A percentile compares a stretch with the other conserved stretches of the same genome.
phyloP scores from a whole-genome alignment of 2,888 invertebrate genomes.

The Protonemura montana region DNA sequence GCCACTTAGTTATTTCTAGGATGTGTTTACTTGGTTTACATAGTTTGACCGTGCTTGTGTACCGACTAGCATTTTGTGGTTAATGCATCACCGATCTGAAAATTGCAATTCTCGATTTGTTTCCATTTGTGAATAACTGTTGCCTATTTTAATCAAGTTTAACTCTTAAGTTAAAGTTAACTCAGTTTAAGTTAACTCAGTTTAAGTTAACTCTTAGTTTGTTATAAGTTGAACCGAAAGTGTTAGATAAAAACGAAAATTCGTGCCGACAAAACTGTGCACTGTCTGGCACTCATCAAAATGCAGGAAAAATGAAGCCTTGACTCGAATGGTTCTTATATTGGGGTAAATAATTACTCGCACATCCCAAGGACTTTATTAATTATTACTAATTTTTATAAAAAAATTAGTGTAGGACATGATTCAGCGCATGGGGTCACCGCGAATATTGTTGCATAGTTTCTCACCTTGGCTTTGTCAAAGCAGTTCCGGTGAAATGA shows the following conservation, averaged over 20 bases:
- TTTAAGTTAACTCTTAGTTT: too few species aligned
- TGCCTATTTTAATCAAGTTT: too few species aligned
- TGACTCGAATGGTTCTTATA: background rate
- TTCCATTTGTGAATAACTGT: background rate
- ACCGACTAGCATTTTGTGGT: background rate
- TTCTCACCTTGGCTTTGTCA: conserved; percentile 9
- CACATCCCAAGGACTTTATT: background rate
- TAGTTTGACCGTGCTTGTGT: background rate
- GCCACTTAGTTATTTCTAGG: background rate
- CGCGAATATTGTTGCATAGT: background rate
- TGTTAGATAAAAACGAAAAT: too few species aligned
- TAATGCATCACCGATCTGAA: background rate
- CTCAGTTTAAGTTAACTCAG: too few species aligned
- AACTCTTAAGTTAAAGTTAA: too few species aligned
- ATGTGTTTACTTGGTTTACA: background rate
- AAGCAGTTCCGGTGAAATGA: conserved; percentile 1
- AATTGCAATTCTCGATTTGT: background rate
- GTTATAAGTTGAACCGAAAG: too few species aligned
- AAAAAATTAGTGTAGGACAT: background rate
- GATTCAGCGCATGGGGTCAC: background rate
- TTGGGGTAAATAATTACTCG: background rate
- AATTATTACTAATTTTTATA: background rate
- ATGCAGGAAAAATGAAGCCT: too few species aligned
- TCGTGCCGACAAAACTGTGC: too few species aligned
- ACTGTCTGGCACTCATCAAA: too few species aligned